Conservation (phyloP, 2,888 invertebrate genomes). For the Atethmia centrago region DNA sequence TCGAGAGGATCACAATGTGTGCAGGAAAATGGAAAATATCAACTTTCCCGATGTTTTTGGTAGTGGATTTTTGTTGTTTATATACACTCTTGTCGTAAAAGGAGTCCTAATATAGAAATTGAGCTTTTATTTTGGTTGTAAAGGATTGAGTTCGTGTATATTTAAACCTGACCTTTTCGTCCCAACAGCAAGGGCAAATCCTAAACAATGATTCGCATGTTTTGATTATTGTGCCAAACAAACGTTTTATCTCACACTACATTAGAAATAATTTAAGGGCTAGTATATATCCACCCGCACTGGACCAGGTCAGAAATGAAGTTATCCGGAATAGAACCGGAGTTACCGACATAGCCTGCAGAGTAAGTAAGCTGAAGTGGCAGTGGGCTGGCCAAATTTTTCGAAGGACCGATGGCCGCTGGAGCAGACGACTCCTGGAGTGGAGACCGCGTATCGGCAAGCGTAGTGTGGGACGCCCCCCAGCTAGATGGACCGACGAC, state of each 20-base stretch:
- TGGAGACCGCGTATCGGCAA: too few relatives aligned
- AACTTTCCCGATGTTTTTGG: constrained; percentile 12
- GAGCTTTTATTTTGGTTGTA: constrained; percentile 2
- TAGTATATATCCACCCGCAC: too few relatives aligned
- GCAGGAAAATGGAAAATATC: constrained; percentile 37
- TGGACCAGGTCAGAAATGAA: too few relatives aligned
- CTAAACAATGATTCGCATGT: constrained; percentile 5
- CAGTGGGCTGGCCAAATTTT: too few relatives aligned
- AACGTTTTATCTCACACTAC: not conserved
- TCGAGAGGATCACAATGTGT: not conserved
- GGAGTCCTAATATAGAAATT: constrained; percentile 11
- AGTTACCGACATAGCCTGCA: too few relatives aligned
- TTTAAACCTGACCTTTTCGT: constrained; percentile 34
- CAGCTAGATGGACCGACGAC: too few relatives aligned
- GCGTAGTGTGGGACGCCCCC: too few relatives aligned
- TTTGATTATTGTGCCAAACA: not conserved
- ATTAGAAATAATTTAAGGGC: too few relatives aligned
- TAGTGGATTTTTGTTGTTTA: constrained; percentile 18
- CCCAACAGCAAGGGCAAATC: not conserved
- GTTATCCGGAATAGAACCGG: too few relatives aligned
- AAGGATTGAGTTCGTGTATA: constrained; percentile 13
- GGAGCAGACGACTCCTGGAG: too few relatives aligned
- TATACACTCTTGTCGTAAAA: constrained; percentile 8
- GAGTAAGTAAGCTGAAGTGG: too few relatives aligned
- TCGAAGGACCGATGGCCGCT: too few relatives aligned